Base-by-base conservation (phyloP, 2,888 invertebrate genomes). In the Eristalis pertinax region DNA sequence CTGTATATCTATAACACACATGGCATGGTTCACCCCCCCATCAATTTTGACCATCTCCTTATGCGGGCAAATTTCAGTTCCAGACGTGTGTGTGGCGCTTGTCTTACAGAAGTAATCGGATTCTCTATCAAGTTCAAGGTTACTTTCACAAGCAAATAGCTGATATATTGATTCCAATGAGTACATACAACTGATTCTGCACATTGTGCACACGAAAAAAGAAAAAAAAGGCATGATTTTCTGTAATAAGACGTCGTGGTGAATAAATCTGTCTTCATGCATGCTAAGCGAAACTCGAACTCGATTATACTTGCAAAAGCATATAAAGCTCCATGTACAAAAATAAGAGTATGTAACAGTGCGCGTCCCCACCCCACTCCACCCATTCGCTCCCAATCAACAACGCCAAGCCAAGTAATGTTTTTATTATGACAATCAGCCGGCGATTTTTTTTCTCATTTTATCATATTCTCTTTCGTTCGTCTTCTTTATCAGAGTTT, bases 41-140 rank as follows among this genome's bases (percentile, higher is more conserved):
- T 50, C 8, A 50, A 50, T 50, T 50, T 19, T 50, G n/a, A 7
- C 19, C 50, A 19, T 4, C 50, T 50, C 50, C 50, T 50, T 50
- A 19, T 50, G 50, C 19, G 19, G 50, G 19, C 8, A 50, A 38
- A 43, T 19, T 11, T 19, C 7, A 65, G 56, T 63, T 68, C 56
- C 67, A 72, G 68, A 68, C 73, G 43, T 79, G 79, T 78, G 67
- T 62, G 62, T 43, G 22, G 38, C 32, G 60, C 29, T 65, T 24
- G 65, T 38, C 60, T 84, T 79, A 75, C 79, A 64, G 65, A 74
- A 70, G 38, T 62, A 10, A 50, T 19, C 50, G 19, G 50, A n/a
- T 11, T 60, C 29, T 50, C 65, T 29, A 70, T 72, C 84, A 84
- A 84, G 84, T 84, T 84, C 84, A 80, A 84, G 84, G 84, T 84